Conservation (phyloP, 2,797 vertebrate species). For the Danio kyathit region DNA sequence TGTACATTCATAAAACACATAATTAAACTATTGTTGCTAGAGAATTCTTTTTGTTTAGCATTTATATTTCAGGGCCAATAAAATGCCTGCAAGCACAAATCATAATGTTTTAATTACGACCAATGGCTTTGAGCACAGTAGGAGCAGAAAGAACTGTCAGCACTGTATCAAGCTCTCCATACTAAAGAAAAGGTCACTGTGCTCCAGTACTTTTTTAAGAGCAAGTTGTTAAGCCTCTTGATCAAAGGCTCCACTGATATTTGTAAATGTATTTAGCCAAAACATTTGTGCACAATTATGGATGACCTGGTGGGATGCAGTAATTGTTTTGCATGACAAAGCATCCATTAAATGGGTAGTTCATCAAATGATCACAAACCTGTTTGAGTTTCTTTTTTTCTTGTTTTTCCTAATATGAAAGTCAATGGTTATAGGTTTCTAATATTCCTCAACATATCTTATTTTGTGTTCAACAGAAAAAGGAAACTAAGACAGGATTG, state of each 20-base stretch:
- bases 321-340: constrained; percentile 8
- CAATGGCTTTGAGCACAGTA: constrained; percentile 8
- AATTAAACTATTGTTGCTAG: not conserved
- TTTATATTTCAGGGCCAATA: constrained; percentile 19
- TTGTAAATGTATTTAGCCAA: constrained; percentile 12
- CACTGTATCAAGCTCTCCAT: constrained; percentile 9
- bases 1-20: not conserved
- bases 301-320: constrained; percentile 15
- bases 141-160: constrained; percentile 24
- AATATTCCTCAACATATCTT: too few relatives aligned
- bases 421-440: too few relatives aligned
- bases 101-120: constrained; percentile 27
- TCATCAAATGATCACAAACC: too few relatives aligned
- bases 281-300: constrained; percentile 31
- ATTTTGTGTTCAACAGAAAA: too few relatives aligned
- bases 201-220: constrained; percentile 33
- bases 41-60: not conserved
- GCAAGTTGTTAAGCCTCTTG: constrained; percentile 4
- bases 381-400: too few relatives aligned
- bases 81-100: constrained; percentile 13
- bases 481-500: too few relatives aligned
- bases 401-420: too few relatives aligned
- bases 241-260: constrained; percentile 33
- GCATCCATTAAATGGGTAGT: not conserved
- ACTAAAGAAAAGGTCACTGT: constrained; percentile 31